Evolutionary conservation across 2,888 invertebrate species (phyloP).

Genomic region (Brachylomia viminalis): DNA sequence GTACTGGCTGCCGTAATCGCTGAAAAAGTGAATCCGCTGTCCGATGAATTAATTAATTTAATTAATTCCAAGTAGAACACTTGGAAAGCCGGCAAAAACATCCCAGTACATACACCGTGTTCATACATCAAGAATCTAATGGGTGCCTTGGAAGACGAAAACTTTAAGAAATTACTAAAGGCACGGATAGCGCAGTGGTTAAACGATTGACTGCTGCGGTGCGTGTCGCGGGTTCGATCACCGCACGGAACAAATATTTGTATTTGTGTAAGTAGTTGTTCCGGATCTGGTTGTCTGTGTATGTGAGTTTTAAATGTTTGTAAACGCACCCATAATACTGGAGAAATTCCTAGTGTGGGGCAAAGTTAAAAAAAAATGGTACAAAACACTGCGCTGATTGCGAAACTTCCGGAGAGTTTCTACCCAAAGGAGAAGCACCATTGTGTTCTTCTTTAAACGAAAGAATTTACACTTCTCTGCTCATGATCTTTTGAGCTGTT

Average conservation of each 20-base stretch:
- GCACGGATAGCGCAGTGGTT: no score
- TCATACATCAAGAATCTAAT: constrained; percentile 25
- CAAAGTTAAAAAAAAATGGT: no score
- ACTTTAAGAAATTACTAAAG: not conserved
- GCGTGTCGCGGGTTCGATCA: no score
- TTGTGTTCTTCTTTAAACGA: constrained; percentile 24
- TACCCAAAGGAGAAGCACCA: constrained; percentile 25
- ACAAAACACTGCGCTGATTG: constrained; percentile 23
- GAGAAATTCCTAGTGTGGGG: no score
- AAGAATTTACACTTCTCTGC: constrained; percentile 14
- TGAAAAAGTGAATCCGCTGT: constrained; percentile 2
- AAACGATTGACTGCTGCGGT: no score
- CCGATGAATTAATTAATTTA: constrained; percentile 26
- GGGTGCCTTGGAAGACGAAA: constrained; percentile 1
- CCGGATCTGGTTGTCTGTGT: no score
- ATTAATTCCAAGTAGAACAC: constrained; percentile 29
- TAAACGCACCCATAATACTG: no score
- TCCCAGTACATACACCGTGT: constrained; percentile 7
- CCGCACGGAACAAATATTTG: no score
- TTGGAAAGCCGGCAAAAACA: constrained; percentile 35
- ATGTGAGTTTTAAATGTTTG: no score
- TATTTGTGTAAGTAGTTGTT: no score
- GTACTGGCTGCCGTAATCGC: not conserved
- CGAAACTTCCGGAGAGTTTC: constrained; percentile 41
- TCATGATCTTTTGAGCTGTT: constrained; percentile 6